phyloP scores from a whole-genome alignment of 2,888 invertebrate genomes.

The Halictus ligatus region DNA sequence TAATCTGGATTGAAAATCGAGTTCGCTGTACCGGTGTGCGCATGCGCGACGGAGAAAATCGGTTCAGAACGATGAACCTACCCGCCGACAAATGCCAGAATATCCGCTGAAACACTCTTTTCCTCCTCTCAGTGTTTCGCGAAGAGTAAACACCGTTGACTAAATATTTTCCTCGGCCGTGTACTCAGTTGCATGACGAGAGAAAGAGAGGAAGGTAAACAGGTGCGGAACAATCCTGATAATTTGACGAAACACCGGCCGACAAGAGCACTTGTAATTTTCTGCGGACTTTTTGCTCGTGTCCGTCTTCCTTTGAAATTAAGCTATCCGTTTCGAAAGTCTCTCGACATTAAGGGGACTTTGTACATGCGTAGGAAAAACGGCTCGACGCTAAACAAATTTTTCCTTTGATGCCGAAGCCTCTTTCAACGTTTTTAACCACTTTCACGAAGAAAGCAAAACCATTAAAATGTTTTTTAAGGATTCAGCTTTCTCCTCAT shows the following conservation, averaged over 20 bases:
- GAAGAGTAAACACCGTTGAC: slow-evolving; percentile 24
- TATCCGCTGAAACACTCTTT: background rate
- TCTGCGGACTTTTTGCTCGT: background rate
- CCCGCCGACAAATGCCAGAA: slow-evolving; percentile 19
- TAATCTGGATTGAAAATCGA: background rate
- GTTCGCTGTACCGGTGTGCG: background rate
- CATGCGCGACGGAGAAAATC: background rate
- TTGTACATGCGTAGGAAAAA: background rate
- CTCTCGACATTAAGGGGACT: background rate
- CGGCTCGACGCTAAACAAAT: background rate
- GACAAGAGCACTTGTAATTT: slow-evolving; percentile 21
- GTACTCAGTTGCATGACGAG: background rate
- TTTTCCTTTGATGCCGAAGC: background rate
- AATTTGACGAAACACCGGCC: slow-evolving; percentile 22
- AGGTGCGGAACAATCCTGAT: slow-evolving; percentile 18
- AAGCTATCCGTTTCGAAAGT: background rate
- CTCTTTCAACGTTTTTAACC: background rate
- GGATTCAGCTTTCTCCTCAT: background rate
- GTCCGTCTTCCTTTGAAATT: background rate
- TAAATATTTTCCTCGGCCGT: slow-evolving; percentile 23
- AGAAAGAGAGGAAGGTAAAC: slow-evolving; percentile 8
- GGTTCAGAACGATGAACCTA: background rate
- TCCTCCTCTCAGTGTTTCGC: background rate
- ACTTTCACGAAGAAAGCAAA: background rate
- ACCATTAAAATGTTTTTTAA: background rate